These are phyloP conservation scores for Metridium senile DNA, from an alignment of 92 coral and sea anemone species.

Conservation along the genomic window DNA sequence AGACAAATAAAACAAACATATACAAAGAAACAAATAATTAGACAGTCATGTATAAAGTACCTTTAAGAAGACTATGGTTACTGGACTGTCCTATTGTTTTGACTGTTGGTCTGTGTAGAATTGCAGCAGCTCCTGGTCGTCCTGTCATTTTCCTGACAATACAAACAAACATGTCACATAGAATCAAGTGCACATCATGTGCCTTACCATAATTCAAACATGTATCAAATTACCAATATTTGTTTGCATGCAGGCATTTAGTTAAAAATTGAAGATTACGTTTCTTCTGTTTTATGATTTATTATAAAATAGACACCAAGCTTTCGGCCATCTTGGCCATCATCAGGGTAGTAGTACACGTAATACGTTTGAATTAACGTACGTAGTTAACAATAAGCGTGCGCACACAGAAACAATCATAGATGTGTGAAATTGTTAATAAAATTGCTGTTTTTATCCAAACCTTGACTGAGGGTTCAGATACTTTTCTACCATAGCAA, in stretches of 20 bases:
- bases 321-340: no score
- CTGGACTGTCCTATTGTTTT: constrained; percentile 94
- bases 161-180: not conserved
- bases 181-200: constrained; percentile 1
- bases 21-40: not conserved
- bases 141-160: constrained; percentile 51
- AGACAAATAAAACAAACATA: not conserved
- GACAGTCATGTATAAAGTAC: not conserved
- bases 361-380: no score
- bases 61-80: constrained; percentile 68
- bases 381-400: no score
- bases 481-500: constrained; percentile 96
- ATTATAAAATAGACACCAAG: no score
- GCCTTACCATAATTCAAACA: no score
- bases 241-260: no score
- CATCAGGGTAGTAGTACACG: no score
- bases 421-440: not conserved
- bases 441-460: not conserved
- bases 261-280: no score
- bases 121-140: constrained; percentile 73
- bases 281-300: no score
- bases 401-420: no score
- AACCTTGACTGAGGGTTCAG: constrained; percentile 60
- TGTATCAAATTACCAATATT: no score
- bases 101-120: constrained; percentile 84